These are phyloP conservation scores for Centropus unirufus DNA, from an alignment of 2,113 vertebrate species.

Conservation along the genomic window DNA sequence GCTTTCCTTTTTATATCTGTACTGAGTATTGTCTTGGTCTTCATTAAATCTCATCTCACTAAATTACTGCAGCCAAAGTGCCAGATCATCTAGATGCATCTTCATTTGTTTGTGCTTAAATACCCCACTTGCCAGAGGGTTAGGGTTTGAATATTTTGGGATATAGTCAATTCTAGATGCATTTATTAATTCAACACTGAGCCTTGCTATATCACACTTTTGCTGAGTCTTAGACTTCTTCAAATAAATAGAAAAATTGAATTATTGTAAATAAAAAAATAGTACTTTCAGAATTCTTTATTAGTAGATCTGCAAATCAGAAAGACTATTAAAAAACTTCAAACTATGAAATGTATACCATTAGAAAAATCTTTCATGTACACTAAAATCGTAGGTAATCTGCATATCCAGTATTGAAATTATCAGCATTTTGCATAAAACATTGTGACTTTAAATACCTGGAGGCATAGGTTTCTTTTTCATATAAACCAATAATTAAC, in stretches of 20 bases:
- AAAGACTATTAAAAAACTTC: background rate
- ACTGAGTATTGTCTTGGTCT: constrained; percentile 34
- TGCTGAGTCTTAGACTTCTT: background rate
- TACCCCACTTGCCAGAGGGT: background rate
- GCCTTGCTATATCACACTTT: background rate
- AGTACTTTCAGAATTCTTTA: background rate
- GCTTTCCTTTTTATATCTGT: constrained; percentile 36
- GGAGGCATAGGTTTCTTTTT: background rate
- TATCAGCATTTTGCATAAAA: background rate
- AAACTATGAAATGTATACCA: background rate
- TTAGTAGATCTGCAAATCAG: background rate
- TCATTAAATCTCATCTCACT: constrained; percentile 47
- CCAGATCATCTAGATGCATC: background rate
- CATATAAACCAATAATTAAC: background rate
- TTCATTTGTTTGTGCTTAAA: constrained; percentile 21
- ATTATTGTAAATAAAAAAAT: background rate
- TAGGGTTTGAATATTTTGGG: background rate
- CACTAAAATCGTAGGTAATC: background rate
- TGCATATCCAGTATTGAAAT: background rate
- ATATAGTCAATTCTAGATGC: background rate
- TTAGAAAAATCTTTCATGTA: background rate
- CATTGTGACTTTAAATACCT: background rate
- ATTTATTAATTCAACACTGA: background rate
- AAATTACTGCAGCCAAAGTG: constrained; percentile 26
- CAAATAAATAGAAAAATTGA: background rate